Percentiles rank a stretch among this genome's conserved stretches.
These are phyloP conservation scores for Amblyornis subalaris DNA, from an alignment of 2,113 vertebrate species.

Conservation along the genomic window DNA sequence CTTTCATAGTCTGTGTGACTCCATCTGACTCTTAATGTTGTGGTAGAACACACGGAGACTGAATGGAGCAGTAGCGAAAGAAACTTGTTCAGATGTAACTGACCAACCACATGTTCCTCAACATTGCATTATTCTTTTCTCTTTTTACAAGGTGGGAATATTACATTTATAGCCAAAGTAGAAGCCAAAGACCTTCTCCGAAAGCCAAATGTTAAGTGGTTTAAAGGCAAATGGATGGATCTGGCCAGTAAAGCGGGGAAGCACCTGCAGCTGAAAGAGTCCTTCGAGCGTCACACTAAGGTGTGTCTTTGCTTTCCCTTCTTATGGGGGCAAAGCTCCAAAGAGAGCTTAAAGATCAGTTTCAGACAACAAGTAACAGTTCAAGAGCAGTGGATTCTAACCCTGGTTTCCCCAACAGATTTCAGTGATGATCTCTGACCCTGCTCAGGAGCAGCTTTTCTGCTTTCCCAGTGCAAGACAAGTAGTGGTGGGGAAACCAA, in stretches of 20 bases:
- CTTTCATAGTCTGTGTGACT: background rate
- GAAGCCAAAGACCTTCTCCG: constrained; percentile 95
- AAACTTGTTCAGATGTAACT: background rate
- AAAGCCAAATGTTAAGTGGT: constrained; percentile 94
- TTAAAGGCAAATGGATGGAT: constrained; percentile 99
- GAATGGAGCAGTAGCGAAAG: background rate
- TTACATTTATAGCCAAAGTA: constrained; percentile 91
- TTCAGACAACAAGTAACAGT: background rate
- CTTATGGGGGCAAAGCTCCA: background rate
- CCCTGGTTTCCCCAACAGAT: background rate
- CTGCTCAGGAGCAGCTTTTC: background rate
- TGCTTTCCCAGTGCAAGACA: background rate
- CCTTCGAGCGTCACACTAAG: constrained; percentile 89
- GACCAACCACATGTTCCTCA: background rate
- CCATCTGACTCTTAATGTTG: background rate
- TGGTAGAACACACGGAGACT: background rate
- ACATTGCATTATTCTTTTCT: background rate
- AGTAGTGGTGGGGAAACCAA: background rate
- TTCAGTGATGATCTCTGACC: background rate
- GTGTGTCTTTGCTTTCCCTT: constrained; percentile 60
- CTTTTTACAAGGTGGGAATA: constrained; percentile 82
- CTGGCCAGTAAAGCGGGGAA: constrained; percentile 97
- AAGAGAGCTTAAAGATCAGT: background rate
- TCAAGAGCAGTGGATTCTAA: background rate
- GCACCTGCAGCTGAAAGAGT: constrained; percentile 94